Evolutionary conservation across 2,888 invertebrate genomes (phyloP).

Genomic region (Idaea straminata): DNA sequence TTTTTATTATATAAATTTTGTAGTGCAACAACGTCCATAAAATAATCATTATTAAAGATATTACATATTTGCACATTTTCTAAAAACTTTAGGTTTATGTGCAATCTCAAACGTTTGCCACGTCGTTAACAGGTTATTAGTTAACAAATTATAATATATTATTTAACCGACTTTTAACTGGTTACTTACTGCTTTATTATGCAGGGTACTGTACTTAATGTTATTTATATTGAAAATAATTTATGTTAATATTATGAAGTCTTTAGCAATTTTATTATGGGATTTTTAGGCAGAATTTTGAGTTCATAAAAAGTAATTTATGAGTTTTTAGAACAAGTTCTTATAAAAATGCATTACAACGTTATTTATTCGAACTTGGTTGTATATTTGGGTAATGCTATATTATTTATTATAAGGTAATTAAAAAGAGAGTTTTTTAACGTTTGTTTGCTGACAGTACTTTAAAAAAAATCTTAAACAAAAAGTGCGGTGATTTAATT

Average conservation of each 20-base stretch:
- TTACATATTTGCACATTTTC: background rate
- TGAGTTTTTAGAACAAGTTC: slow-evolving; percentile 6
- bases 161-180: slow-evolving; percentile 19
- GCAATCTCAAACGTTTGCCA: slow-evolving; percentile 24
- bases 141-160: slow-evolving; percentile 30
- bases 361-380: background rate
- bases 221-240: slow-evolving; percentile 14
- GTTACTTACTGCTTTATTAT: slow-evolving; percentile 21
- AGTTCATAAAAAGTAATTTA: background rate
- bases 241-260: slow-evolving; percentile 21
- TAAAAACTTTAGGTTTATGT: background rate
- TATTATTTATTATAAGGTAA: no score
- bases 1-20: no score
- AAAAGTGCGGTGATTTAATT: no score
- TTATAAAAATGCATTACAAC: background rate
- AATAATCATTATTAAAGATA: no score
- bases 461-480: no score
- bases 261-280: background rate
- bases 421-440: no score
- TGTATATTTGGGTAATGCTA: background rate
- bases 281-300: background rate
- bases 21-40: no score
- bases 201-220: slow-evolving; percentile 7
- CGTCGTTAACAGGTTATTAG: slow-evolving; percentile 29
- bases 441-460: no score